Conservation (phyloP, 2,113 vertebrate species). For the Saiga tatarica region DNA sequence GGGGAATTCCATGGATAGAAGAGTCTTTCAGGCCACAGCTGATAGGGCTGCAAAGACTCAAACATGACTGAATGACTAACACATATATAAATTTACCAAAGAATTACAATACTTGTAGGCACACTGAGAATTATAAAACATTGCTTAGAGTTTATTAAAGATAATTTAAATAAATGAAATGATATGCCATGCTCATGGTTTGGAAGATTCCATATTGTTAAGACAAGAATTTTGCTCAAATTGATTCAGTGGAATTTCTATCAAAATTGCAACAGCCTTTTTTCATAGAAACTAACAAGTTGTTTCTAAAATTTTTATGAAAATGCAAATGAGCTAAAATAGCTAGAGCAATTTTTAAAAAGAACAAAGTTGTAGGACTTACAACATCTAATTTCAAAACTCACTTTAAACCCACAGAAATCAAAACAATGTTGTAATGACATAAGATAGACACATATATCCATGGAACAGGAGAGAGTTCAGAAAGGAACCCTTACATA, state of each 20-base stretch:
- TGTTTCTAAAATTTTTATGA: background rate
- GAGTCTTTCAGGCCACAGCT: background rate
- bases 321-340: slow-evolving; percentile 20
- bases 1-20: background rate
- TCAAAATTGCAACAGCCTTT: background rate
- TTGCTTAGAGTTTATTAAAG: background rate
- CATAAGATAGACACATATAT: background rate
- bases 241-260: background rate
- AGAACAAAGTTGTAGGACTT: background rate
- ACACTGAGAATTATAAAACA: background rate
- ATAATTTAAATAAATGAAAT: background rate
- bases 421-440: background rate
- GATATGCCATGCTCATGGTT: background rate
- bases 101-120: background rate
- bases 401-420: background rate
- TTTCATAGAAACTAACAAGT: slow-evolving; percentile 24
- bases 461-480: background rate
- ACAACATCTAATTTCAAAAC: background rate
- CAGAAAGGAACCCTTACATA: background rate
- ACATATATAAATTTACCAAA: background rate
- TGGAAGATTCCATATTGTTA: background rate
- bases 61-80: background rate
- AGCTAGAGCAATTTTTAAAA: background rate
- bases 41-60: background rate
- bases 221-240: background rate